Evolutionary conservation across 2,888 invertebrate genomes (phyloP), one percentile per base, ranked within the genome.

Genomic region (Eupeodes luniger): DNA sequence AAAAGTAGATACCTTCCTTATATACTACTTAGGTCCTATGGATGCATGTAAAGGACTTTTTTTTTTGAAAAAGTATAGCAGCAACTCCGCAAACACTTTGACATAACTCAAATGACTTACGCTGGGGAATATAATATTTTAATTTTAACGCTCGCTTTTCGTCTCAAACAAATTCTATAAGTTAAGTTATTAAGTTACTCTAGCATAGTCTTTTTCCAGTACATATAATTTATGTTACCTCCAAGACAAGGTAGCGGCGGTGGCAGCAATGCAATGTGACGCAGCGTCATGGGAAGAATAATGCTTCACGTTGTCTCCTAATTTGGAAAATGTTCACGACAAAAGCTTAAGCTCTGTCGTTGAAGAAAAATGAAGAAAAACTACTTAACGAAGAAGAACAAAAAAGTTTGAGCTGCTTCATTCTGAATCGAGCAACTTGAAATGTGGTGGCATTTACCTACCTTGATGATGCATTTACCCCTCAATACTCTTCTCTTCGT

Each of bases 141-240:
- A 67, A 67, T 67, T 34, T 67, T 67, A 67, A 19, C 67, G 67
- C 19, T 47, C 14, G 14, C 27, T 27, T 27, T 27, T 27, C 27
- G 27, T 66, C 49, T 66, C 9, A 66, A 49, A 47, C 16, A 64
- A 47, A 66, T 66, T 66, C 40, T 40, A 7, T 9, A 66, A 27
- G 47, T 47, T 10, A 66, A 51, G 34, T 44, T 67, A 51, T 67
- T 34, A 51, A 67, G 14, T 67, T 67, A 67, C n/a, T 10, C n/a
- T 10, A 11, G 1, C 10, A n/a, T 51, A 67, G 51, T 67, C 49
- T 67, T 67, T 67, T 67, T 67, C 67, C 67, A 67, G 67, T n/a
- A 51, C 51, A 67, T 49, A 66, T 49, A 66, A 19, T 49, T 49
- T 66, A 51, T 51, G 36, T 36, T 36, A 5, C 16, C n/a, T n/a